Conservation (phyloP, 53 echinoderm and acorn worm species). For the Echinarachnius parma region DNA sequence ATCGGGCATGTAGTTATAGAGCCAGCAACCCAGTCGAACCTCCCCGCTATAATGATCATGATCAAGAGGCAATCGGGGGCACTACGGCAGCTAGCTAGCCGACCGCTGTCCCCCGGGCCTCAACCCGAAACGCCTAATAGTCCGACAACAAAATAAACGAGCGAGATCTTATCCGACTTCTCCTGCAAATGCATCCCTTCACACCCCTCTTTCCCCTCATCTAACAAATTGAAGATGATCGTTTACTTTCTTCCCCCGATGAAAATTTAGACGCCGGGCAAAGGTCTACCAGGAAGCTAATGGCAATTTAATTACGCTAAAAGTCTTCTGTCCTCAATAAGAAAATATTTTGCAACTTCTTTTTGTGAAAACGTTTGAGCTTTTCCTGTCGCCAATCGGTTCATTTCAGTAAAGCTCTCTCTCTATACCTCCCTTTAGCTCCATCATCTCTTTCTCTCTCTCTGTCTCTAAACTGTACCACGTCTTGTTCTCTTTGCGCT, state of each 20-base stretch:
- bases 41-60: conserved; percentile 16
- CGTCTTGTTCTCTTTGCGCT: conserved; percentile 3
- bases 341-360: conserved; percentile 34
- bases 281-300: conserved; percentile 50
- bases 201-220: conserved; percentile 41
- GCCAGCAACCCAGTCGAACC: not conserved
- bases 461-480: not conserved
- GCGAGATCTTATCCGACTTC: conserved; percentile 44
- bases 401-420: too few species aligned
- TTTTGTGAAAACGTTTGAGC: too few species aligned
- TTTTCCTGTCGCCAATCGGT: conserved; percentile 2
- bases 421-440: not conserved
- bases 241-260: conserved; percentile 36
- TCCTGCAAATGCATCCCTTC: conserved; percentile 18
- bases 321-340: conserved; percentile 40
- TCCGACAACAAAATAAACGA: conserved; percentile 26
- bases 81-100: not conserved
- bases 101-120: conserved; percentile 31
- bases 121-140: conserved; percentile 41
- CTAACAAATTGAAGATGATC: conserved; percentile 50
- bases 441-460: not conserved
- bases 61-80: conserved; percentile 50
- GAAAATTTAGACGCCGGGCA: conserved; percentile 48
- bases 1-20: too few species aligned
- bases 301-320: conserved; percentile 55